Evolutionary conservation across 2,113 vertebrate species (phyloP).

Genomic region (Lepus timidus): DNA sequence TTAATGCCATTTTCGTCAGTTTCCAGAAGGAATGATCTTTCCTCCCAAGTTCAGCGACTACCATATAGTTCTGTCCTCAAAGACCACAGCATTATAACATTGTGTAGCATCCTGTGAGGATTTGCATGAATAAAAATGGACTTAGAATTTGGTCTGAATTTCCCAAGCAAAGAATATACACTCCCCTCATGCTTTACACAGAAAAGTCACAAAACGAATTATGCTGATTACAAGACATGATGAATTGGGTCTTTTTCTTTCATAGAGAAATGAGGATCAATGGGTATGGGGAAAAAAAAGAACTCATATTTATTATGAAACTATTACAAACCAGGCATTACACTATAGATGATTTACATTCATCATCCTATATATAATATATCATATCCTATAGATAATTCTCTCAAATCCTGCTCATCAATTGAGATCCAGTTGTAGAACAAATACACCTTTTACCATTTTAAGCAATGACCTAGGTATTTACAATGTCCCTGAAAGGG

Average conservation of each 20-base stretch:
- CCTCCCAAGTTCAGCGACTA: neutral
- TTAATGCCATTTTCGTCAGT: neutral
- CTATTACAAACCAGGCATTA: neutral
- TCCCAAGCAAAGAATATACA: neutral
- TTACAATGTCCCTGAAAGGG: neutral
- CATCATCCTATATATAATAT: neutral
- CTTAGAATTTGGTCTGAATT: neutral
- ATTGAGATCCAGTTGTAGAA: neutral
- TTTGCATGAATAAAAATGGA: neutral
- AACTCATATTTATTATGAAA: neutral
- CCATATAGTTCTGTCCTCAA: neutral
- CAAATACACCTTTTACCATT: neutral
- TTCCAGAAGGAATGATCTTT: constrained; percentile 18
- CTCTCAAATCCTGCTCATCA: neutral
- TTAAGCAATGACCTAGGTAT: neutral
- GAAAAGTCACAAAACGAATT: constrained; percentile 13
- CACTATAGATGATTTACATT: neutral
- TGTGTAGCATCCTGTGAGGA: neutral
- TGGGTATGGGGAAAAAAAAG: neutral
- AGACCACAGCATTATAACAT: neutral
- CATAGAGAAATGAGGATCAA: neutral
- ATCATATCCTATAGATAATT: neutral
- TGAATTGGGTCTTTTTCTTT: neutral
- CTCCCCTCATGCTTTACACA: neutral
- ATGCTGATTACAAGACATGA: neutral